Percentiles rank a stretch among this genome's conserved stretches.
These are phyloP conservation scores for Campoplex nolae DNA, from an alignment of 2,888 invertebrate species.

Conservation along the genomic window DNA sequence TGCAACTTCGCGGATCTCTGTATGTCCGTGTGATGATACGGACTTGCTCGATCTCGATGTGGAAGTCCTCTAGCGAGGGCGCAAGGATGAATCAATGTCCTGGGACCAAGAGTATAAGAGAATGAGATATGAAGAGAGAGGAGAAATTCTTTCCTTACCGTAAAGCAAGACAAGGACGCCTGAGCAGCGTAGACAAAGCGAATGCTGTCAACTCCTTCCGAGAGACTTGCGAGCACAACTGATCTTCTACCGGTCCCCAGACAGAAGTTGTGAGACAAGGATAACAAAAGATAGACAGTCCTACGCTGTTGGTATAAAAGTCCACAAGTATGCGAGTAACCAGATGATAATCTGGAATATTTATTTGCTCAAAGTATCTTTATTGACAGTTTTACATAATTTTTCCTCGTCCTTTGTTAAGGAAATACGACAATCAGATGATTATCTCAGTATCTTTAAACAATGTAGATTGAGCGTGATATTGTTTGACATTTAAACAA, in stretches of 20 bases:
- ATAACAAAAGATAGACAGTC: constrained; percentile 35
- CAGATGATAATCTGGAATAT: constrained; percentile 21
- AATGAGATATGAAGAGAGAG: constrained; percentile 60
- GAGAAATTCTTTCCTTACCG: constrained; percentile 44
- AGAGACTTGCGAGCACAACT: constrained; percentile 68
- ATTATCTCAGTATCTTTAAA: constrained; percentile 7
- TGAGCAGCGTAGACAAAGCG: constrained; percentile 61
- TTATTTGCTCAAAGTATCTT: constrained; percentile 12
- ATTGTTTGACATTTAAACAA: constrained; percentile 8
- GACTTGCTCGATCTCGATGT: constrained; percentile 53
- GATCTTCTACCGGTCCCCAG: constrained; percentile 28
- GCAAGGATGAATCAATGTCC: constrained; percentile 79
- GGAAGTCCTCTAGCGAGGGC: constrained; percentile 62
- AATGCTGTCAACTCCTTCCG: constrained; percentile 67
- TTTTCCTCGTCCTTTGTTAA: constrained; percentile 9
- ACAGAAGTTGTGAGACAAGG: constrained; percentile 57
- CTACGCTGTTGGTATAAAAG: constrained; percentile 16
- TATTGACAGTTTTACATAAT: constrained; percentile 17
- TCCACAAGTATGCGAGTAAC: constrained; percentile 12
- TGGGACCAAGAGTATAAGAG: constrained; percentile 63
- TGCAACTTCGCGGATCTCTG: background rate
- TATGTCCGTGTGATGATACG: constrained; percentile 49
- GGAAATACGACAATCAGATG: constrained; percentile 13
- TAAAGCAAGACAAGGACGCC: constrained; percentile 58
- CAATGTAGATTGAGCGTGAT: constrained; percentile 11